Evolutionary conservation across 64 coral and sea anemone species (phyloP), one percentile per base, ranked within the genome.

Genomic region (Anthopleura sola): DNA sequence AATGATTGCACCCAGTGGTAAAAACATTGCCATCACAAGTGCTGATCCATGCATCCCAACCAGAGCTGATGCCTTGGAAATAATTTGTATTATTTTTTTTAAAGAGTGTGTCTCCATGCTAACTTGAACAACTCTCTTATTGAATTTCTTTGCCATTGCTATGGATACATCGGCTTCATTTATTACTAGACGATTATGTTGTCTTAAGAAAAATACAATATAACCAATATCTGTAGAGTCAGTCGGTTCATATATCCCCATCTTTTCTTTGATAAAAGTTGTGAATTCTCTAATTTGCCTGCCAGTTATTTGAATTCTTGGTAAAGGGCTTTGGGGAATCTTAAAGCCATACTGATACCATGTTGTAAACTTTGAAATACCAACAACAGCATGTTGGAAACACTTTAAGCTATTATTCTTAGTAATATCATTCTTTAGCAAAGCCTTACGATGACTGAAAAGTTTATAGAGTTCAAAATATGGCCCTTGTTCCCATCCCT

Each of bases 341-440:
- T 81, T 89, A n/a, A 99, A 99, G 6, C 97, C 97, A 90, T 95
- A 99, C 5, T 99, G 93, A 75, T 99, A 99, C 97, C 97, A 99
- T 48, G 93, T 95, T 82, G 93, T 92, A 23, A 75, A 89, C n/a
- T 99, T 99, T 78, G 90, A 89, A 85, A 99, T 87, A 10, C 97
- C 97, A 78, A 99, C 89, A 12, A 94, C 49, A 56, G 87, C 87
- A 86, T 95, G 49, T 17, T 68, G 93, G 86, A 99, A 99, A 60
- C 97, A 99, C 11, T 74, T 92, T 90, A 99, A 75, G 2, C 12
- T 31, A 19, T 99, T 86, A 36, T 49, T 60, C 37, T 83, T 58
- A 32, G 51, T 36, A 56, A 99, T 11, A 84, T 98, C 84, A 15
- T 49, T 47, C 64, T 91, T 91, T 1, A 92, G 75, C 5, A 99